Conservation (phyloP, 2,797 vertebrate species). For the Oryzias dopingdopingensis region DNA sequence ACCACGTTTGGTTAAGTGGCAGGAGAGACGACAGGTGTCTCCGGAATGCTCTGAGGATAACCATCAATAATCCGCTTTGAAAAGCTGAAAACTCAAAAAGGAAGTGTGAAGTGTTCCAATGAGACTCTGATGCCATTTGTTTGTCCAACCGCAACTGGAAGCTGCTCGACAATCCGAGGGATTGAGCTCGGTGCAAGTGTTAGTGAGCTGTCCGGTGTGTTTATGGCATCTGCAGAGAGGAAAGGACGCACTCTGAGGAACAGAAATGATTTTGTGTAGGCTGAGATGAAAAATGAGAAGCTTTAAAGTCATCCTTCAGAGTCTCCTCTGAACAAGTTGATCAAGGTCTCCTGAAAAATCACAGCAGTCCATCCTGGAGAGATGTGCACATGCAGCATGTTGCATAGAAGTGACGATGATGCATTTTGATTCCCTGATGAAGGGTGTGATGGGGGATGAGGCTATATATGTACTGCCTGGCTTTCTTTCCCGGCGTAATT, state of each 20-base stretch:
- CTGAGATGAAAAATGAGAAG: conserved; percentile 25
- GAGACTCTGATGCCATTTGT: conserved; percentile 61
- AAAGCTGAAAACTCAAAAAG: conserved; percentile 47
- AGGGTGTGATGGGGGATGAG: conserved; percentile 16
- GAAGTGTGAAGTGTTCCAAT: conserved; percentile 38
- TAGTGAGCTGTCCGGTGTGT: conserved; percentile 15
- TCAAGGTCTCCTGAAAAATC: conserved; percentile 26
- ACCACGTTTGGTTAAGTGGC: conserved; percentile 61
- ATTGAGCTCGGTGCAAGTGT: conserved; percentile 29
- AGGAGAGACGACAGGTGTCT: conserved; percentile 50
- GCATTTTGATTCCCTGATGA: conserved; percentile 31
- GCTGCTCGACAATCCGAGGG: conserved; percentile 1
- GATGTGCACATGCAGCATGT: conserved; percentile 4
- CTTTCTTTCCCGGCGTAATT: conserved; percentile 14
- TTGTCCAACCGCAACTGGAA: conserved; percentile 39
- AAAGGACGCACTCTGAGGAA: background rate
- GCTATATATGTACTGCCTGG: conserved; percentile 20
- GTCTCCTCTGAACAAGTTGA: conserved; percentile 6
- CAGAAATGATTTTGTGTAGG: background rate
- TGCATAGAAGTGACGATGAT: conserved; percentile 18
- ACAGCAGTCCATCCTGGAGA: background rate
- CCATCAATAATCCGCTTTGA: conserved; percentile 64
- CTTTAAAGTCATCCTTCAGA: conserved; percentile 10
- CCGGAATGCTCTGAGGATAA: conserved; percentile 34
- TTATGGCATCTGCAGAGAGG: conserved; percentile 7